A percentile compares a stretch with the other conserved stretches of the same genome.
Conservation (phyloP, 2,888 invertebrate species). For the Athalia circularis region DNA sequence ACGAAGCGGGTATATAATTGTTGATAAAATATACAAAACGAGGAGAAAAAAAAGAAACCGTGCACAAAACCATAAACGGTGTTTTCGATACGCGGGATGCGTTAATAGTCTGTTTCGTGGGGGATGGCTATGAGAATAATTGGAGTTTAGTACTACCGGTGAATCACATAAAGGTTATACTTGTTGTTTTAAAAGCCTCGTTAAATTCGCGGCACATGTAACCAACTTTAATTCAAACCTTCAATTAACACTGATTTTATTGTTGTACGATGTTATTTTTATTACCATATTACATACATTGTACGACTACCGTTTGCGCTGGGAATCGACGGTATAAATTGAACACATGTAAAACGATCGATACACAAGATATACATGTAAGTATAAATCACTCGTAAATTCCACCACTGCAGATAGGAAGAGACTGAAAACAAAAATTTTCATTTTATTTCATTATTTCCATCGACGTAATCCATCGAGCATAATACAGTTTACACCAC, state of each 20-base stretch:
- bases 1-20: too few species aligned
- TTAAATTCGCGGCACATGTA: not conserved
- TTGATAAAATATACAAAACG: too few species aligned
- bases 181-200: not conserved
- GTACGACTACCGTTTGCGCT: too few species aligned
- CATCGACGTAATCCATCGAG: slow-evolving; percentile 21
- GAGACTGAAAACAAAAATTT: not conserved
- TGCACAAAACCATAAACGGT: not conserved
- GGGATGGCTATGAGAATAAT: slow-evolving; percentile 16
- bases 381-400: too few species aligned
- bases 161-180: not conserved
- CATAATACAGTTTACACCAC: not conserved
- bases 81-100: slow-evolving; percentile 4
- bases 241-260: not conserved
- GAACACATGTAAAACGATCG: too few species aligned
- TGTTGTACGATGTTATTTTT: not conserved
- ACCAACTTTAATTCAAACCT: not conserved
- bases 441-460: not conserved
- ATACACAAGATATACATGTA: too few species aligned
- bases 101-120: not conserved
- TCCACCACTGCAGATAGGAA: too few species aligned
- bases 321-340: too few species aligned
- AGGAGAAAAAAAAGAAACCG: too few species aligned
- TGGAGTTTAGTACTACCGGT: not conserved
- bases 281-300: too few species aligned